Conservation (phyloP, 1,140 invertebrate species). For the Oedothorax gibbosus region DNA sequence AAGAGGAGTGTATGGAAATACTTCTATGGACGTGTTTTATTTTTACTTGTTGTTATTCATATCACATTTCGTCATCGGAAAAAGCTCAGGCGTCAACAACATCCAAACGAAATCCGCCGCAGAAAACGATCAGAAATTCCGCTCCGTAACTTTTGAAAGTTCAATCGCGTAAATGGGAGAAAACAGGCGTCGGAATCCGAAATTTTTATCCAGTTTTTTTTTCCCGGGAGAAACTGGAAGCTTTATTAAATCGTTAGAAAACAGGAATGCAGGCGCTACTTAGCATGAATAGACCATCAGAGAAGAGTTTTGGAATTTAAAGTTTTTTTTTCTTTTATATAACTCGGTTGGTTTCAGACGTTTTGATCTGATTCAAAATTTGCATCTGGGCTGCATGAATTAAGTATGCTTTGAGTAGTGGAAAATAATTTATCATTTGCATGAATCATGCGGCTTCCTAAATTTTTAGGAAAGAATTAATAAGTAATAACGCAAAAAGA, state of each 20-base stretch:
- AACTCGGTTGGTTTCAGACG: background rate
- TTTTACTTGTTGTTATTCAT: no score
- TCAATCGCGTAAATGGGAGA: constrained; percentile 32
- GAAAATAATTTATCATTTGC: constrained; percentile 33
- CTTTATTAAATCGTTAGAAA: constrained; percentile 56
- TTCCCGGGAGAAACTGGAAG: constrained; percentile 2
- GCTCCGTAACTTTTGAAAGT: constrained; percentile 32
- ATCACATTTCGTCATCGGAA: background rate
- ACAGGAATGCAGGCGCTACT: constrained; percentile 42
- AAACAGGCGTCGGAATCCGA: constrained; percentile 17
- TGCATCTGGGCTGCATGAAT: constrained; percentile 28
- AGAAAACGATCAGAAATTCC: constrained; percentile 26
- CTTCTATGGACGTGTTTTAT: no score
- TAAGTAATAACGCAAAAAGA: constrained; percentile 1
- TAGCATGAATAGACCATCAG: constrained; percentile 50
- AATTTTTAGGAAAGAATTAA: constrained; percentile 24
- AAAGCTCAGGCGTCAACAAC: background rate
- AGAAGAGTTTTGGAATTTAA: constrained; percentile 16
- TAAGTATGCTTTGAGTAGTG: constrained; percentile 24
- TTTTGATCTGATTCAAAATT: constrained; percentile 19
- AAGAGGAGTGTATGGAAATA: no score
- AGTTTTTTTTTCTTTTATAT: constrained; percentile 1
- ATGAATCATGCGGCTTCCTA: constrained; percentile 5
- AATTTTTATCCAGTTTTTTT: constrained; percentile 6
- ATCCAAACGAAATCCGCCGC: background rate